Evolutionary conservation across 2,888 invertebrate species (phyloP), one percentile per base, ranked within the genome.

Genomic region (Hydraecia micacea): DNA sequence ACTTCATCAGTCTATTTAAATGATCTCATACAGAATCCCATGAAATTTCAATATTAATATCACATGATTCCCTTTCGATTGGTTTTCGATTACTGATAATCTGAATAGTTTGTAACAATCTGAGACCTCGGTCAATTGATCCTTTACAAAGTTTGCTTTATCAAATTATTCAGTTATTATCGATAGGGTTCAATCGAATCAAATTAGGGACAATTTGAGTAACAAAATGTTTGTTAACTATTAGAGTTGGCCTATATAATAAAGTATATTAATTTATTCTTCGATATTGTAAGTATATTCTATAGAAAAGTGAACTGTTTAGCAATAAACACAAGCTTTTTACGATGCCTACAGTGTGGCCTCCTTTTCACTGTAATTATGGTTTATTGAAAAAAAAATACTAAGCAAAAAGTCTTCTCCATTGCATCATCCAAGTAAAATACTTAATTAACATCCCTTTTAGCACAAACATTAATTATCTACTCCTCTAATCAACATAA

Each of bases 41-140:
- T 83, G 68, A 86, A 83, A 77, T 81, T 72, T 73, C 69, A 75
- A 85, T 81, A 86, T 86, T 80, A 63, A 86, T 88, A 86, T 77
- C 49, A 74, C 76, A 70, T 84, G 86, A 86, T 83, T 85, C 73
- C 75, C 79, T 84, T 79, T 81, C 77, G 70, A 90, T 89, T 85
- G 86, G 87, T 89, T 88, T 88, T 88, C 89, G 87, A 91, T 91
- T 89, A 89, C 85, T 86, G 86, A 88, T 90, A 90, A 92, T 90
- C 89, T 86, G 86, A 91, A 92, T 91, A 92, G 92, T 92, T 92
- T 79, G 78, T 78, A 92, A 92, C 91, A 91, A 87, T 91, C 81
- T 84, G 89, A 86, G 78, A 87, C 78, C 79, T 87, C 75, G 83
- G 77, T 81, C 83, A 85, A 90, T 88, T 83, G 87, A 83, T 82